Percentiles rank a stretch among this genome's conserved stretches.
phyloP scores from a whole-genome alignment of 2,888 invertebrate genomes.

The Acanthococcus lagerstroemiae region DNA sequence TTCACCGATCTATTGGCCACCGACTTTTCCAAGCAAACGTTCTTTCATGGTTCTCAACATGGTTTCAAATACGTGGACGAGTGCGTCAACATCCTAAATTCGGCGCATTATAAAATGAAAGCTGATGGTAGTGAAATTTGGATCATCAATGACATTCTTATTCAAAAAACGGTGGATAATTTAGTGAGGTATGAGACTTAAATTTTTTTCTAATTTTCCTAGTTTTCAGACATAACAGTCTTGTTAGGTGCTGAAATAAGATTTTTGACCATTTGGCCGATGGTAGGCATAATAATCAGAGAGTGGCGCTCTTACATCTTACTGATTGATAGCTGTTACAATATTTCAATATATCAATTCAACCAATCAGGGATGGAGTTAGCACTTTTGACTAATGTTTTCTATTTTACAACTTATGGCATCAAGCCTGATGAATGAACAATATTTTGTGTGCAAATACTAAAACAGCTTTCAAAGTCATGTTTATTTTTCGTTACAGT shows the following conservation, averaged over 20 bases:
- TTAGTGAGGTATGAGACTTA: constrained; percentile 58
- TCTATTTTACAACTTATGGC: too few relatives aligned
- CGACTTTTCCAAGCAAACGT: constrained; percentile 73
- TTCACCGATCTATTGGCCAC: constrained; percentile 68
- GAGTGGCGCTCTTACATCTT: too few relatives aligned
- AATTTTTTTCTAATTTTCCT: not conserved
- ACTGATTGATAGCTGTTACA: too few relatives aligned
- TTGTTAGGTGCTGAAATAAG: too few relatives aligned
- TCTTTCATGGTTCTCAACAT: constrained; percentile 66
- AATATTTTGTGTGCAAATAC: not conserved
- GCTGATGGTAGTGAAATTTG: constrained; percentile 43
- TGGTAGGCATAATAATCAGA: too few relatives aligned
- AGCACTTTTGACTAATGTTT: too few relatives aligned
- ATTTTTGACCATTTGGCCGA: too few relatives aligned
- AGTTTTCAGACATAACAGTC: too few relatives aligned
- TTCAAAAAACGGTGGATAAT: constrained; percentile 75
- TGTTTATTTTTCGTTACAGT: not conserved
- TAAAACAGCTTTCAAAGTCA: not conserved
- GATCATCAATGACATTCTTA: constrained; percentile 73
- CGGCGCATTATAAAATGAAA: constrained; percentile 73
- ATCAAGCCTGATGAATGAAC: too few relatives aligned
- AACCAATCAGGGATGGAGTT: too few relatives aligned
- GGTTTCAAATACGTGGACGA: constrained; percentile 65
- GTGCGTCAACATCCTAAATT: constrained; percentile 59
- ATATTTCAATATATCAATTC: too few relatives aligned